Conservation (phyloP, 1,140 invertebrate species). For the Thaumetopoea pityocampa region DNA sequence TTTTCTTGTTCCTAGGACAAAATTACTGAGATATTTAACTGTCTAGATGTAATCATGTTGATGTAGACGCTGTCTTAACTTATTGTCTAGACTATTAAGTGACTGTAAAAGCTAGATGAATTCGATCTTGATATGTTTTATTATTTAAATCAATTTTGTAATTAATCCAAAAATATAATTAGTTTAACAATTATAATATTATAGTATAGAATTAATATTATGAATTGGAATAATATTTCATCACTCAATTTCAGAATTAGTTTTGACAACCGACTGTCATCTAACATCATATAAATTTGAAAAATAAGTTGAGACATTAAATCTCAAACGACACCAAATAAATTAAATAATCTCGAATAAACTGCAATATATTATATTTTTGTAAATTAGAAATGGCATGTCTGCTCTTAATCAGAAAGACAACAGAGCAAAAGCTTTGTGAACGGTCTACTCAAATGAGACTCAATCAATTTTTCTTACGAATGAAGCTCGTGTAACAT, state of each 20-base stretch:
- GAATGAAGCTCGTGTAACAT: conserved; percentile 9
- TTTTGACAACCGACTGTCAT: too few relatives aligned
- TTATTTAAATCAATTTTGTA: too few relatives aligned
- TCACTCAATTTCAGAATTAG: too few relatives aligned
- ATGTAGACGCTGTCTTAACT: conserved; percentile 37
- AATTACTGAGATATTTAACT: conserved; percentile 50
- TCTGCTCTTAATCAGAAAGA: conserved; percentile 33
- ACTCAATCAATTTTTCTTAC: conserved; percentile 3
- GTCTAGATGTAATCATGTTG: conserved; percentile 60
- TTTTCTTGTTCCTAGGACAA: conserved; percentile 29
- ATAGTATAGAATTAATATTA: too few relatives aligned
- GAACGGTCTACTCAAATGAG: conserved; percentile 17
- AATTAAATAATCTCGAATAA: conserved; percentile 32
- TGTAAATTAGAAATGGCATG: conserved; percentile 38
- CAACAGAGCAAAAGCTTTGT: conserved; percentile 23
- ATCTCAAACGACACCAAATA: conserved; percentile 29
- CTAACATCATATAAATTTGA: too few relatives aligned
- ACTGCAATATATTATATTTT: conserved; percentile 39
- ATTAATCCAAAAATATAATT: too few relatives aligned
- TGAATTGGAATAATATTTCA: too few relatives aligned
- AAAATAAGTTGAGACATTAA: conserved; percentile 23
- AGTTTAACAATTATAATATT: too few relatives aligned
- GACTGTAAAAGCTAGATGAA: too few relatives aligned
- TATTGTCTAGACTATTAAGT: conserved; percentile 36
- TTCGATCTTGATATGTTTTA: too few relatives aligned